These are phyloP conservation scores for Leucophenga varia DNA, from an alignment of 1,140 invertebrate species.

Conservation along the genomic window DNA sequence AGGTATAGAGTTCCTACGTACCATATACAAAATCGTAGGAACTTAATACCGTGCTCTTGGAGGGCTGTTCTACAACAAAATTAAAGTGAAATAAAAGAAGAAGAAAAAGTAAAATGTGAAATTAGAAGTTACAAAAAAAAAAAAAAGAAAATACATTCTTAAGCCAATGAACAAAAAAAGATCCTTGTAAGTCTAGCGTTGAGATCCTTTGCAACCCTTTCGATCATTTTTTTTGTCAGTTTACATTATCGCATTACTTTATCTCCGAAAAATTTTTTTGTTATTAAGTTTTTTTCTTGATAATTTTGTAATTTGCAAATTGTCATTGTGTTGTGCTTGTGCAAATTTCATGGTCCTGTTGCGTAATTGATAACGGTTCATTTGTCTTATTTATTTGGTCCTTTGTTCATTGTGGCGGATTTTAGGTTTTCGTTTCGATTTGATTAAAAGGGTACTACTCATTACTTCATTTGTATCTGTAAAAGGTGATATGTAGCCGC, in stretches of 20 bases:
- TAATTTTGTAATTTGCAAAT: not conserved
- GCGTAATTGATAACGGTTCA: constrained; percentile 48
- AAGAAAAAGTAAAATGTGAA: constrained; percentile 1
- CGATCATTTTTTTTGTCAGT: constrained; percentile 8
- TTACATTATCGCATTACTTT: constrained; percentile 30
- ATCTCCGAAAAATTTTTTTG: too few relatives aligned
- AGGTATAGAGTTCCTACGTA: constrained; percentile 57
- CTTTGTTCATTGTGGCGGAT: constrained; percentile 32
- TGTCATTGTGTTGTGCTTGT: constrained; percentile 15
- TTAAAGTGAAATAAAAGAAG: not conserved
- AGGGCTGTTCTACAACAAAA: constrained; percentile 47
- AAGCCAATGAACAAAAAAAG: constrained; percentile 7
- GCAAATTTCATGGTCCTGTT: constrained; percentile 30
- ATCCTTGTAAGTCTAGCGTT: too few relatives aligned
- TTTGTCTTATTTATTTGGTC: constrained; percentile 28
- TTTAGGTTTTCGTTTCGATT: constrained; percentile 28
- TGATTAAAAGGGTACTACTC: too few relatives aligned
- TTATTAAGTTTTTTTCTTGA: too few relatives aligned
- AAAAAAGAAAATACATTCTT: too few relatives aligned
- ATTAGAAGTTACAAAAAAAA: too few relatives aligned
- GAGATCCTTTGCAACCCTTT: constrained; percentile 20
- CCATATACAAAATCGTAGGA: constrained; percentile 44
- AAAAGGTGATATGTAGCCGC: too few relatives aligned
- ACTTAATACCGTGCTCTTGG: constrained; percentile 58
- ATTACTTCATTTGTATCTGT: too few relatives aligned